Evolutionary conservation across 2,888 invertebrate genomes (phyloP).

Genomic region (Drosophila formosana): DNA sequence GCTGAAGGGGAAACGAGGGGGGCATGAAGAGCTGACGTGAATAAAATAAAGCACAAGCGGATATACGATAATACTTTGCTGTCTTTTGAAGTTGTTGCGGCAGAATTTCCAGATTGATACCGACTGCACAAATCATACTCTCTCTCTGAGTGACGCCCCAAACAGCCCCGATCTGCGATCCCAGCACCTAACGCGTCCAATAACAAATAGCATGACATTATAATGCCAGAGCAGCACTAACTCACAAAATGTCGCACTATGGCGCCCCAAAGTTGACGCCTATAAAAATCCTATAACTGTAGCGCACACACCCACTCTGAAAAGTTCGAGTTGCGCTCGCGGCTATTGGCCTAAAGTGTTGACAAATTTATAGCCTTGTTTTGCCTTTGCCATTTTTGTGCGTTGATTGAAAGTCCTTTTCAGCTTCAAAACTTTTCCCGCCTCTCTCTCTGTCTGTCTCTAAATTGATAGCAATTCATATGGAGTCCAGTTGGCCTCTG

Average conservation of each 20-base stretch:
- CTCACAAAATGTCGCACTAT: conserved; percentile 65
- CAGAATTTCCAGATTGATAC: conserved; percentile 42
- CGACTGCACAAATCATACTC: conserved; percentile 42
- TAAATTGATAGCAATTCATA: conserved; percentile 58
- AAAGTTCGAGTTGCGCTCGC: conserved; percentile 25
- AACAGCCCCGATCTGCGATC: not conserved
- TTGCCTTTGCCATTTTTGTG: conserved; percentile 65
- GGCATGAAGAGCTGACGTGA: not conserved
- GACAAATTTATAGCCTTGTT: conserved; percentile 78
- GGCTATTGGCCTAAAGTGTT: conserved; percentile 65
- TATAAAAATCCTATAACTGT: conserved; percentile 49
- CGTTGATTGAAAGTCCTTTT: conserved; percentile 67
- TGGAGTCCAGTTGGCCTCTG: not conserved
- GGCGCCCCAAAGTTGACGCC: conserved; percentile 67
- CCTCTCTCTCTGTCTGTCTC: not conserved
- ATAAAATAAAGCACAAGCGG: conserved; percentile 48
- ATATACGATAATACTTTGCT: conserved; percentile 60
- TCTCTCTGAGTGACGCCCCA: conserved; percentile 1
- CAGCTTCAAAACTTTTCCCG: conserved; percentile 36
- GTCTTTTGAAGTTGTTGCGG: conserved; percentile 37
- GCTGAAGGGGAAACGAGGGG: not conserved
- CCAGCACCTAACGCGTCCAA: conserved; percentile 13
- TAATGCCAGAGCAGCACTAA: conserved; percentile 61
- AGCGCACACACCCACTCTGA: conserved; percentile 8
- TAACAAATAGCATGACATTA: conserved; percentile 56